These are phyloP conservation scores for Diceros bicornis DNA, from an alignment of 2,797 vertebrate genomes.

Conservation along the genomic window DNA sequence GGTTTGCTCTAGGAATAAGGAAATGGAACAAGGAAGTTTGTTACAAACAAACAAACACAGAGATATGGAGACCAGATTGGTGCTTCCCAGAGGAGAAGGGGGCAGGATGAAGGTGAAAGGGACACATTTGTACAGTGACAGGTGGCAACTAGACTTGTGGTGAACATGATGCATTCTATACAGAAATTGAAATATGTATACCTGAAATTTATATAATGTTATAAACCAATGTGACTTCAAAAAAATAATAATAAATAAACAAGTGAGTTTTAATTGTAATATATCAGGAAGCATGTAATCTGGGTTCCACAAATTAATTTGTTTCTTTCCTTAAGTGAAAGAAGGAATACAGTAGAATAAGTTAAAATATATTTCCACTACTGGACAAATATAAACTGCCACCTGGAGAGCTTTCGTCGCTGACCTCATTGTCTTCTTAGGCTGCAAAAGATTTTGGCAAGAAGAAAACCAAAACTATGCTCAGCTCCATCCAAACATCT, in stretches of 20 bases:
- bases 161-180: too few relatives aligned
- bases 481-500: neutral
- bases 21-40: neutral
- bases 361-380: slow-evolving; percentile 26
- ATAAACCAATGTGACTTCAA: too few relatives aligned
- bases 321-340: neutral
- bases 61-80: too few relatives aligned
- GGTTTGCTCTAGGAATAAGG: slow-evolving; percentile 8
- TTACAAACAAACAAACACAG: too few relatives aligned
- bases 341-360: neutral
- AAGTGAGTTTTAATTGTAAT: neutral
- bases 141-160: too few relatives aligned
- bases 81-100: too few relatives aligned
- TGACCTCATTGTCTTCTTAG: slow-evolving; percentile 17
- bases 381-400: neutral
- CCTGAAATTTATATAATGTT: too few relatives aligned
- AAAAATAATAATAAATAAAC: neutral
- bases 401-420: neutral
- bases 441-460: neutral
- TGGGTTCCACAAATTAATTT: neutral
- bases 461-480: neutral
- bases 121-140: too few relatives aligned
- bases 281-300: neutral
- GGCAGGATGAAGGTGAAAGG: too few relatives aligned
- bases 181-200: too few relatives aligned